Evolutionary conservation across 2,113 vertebrate genomes (phyloP).

Genomic region (Gobio gobio): DNA sequence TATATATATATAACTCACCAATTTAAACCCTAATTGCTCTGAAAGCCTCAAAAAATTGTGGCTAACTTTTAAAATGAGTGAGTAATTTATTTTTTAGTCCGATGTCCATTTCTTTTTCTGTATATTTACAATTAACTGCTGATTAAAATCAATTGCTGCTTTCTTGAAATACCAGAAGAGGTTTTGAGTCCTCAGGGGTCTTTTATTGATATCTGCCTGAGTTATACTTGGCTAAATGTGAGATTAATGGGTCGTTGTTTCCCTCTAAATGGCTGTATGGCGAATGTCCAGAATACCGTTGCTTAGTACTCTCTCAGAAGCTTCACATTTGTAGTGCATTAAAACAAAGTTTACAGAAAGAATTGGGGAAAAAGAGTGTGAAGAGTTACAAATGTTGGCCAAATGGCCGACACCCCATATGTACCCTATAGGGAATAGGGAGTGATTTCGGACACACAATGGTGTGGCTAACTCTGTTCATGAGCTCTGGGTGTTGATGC

Average conservation of each 20-base stretch:
- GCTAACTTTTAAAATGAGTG: not conserved
- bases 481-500: conserved; percentile 55
- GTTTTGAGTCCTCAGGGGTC: conserved; percentile 18
- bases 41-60: not conserved
- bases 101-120: conserved; percentile 32
- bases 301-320: not conserved
- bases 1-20: conserved; percentile 6
- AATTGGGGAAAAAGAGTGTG: not conserved
- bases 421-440: not conserved
- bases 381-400: not conserved
- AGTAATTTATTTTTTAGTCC: conserved; percentile 17
- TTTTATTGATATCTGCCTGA: conserved; percentile 46
- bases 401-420: not conserved
- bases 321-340: not conserved
- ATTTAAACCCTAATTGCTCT: conserved; percentile 2
- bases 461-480: conserved; percentile 42
- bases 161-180: conserved; percentile 39
- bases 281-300: not conserved
- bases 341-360: not conserved
- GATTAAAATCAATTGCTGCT: conserved; percentile 57
- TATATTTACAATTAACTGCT: conserved; percentile 49
- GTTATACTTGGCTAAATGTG: conserved; percentile 45
- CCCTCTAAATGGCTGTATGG: conserved; percentile 15
- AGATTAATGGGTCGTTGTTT: conserved; percentile 49
- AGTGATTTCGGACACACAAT: not conserved